A percentile compares a stretch with the other conserved stretches of the same genome.
These are phyloP conservation scores for Drosophila lutescens DNA, from an alignment of 2,888 invertebrate genomes.

Conservation along the genomic window DNA sequence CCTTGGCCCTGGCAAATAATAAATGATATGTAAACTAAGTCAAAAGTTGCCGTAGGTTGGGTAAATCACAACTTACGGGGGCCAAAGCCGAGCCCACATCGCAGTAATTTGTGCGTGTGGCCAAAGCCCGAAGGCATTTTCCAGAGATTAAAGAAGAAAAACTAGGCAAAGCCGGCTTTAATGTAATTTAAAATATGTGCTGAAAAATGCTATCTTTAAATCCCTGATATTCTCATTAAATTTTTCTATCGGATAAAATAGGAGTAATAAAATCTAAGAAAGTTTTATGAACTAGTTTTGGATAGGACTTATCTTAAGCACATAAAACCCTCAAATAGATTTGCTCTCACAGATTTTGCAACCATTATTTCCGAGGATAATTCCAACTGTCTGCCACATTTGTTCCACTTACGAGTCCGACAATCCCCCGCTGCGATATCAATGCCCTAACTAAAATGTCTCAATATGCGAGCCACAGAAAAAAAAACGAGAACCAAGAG, in stretches of 20 bases:
- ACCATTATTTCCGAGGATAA: conserved; percentile 28
- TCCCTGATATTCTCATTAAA: neutral
- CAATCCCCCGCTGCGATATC: conserved; percentile 63
- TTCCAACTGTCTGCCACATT: conserved; percentile 49
- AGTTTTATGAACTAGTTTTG: conserved; percentile 2
- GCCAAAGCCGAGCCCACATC: conserved; percentile 5
- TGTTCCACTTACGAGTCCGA: conserved; percentile 61
- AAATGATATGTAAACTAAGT: conserved; percentile 76
- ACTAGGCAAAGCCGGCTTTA: conserved; percentile 17
- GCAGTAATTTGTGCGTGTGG: conserved; percentile 36
- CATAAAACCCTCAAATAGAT: conserved; percentile 4
- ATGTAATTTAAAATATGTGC: conserved; percentile 3
- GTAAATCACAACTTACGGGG: conserved; percentile 21
- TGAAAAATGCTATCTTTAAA: neutral
- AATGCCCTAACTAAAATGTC: conserved; percentile 62
- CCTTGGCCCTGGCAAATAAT: conserved; percentile 54
- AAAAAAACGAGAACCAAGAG: neutral
- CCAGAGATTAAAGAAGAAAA: conserved; percentile 31
- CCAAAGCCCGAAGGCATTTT: conserved; percentile 20
- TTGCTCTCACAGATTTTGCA: conserved; percentile 25
- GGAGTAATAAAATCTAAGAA: neutral
- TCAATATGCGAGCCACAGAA: conserved; percentile 54
- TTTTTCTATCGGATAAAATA: neutral
- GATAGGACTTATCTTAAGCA: conserved; percentile 1
- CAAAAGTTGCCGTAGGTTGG: conserved; percentile 62